Conservation (phyloP, 2,113 vertebrate species). For the Chauna torquata region DNA sequence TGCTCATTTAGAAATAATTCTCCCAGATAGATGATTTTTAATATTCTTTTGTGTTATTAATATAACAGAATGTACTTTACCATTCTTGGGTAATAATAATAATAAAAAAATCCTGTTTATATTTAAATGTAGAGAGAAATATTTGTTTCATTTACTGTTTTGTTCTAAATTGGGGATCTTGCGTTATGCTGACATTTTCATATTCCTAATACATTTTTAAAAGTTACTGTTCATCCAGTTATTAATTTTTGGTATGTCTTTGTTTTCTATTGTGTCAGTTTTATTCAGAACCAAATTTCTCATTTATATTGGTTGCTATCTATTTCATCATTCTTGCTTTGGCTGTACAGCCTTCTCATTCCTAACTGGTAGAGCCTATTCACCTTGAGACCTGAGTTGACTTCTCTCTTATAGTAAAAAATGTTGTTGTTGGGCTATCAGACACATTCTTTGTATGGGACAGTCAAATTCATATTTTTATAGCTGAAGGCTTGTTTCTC, state of each 20-base stretch:
- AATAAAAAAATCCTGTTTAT: not conserved
- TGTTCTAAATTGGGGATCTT: not conserved
- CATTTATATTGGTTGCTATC: not conserved
- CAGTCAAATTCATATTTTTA: not conserved
- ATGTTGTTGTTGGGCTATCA: not conserved
- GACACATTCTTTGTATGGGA: not conserved
- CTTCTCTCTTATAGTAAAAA: not conserved
- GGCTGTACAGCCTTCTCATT: not conserved
- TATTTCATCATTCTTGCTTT: not conserved
- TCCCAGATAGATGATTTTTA: not conserved
- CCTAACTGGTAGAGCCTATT: not conserved
- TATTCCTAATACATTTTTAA: not conserved
- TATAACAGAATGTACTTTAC: not conserved
- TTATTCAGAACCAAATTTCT: not conserved
- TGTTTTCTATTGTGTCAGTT: not conserved
- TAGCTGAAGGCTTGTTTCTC: not conserved
- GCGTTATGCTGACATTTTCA: not conserved
- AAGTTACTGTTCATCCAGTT: not conserved
- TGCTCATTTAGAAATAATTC: not conserved
- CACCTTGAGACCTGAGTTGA: not conserved
- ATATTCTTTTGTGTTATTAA: not conserved
- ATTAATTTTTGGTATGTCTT: not conserved
- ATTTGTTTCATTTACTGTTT: not conserved
- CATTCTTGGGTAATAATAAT: not conserved
- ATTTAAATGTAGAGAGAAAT: not conserved